Evolutionary conservation across 2,113 vertebrate genomes (phyloP).

Genomic region (Pagrus major): DNA sequence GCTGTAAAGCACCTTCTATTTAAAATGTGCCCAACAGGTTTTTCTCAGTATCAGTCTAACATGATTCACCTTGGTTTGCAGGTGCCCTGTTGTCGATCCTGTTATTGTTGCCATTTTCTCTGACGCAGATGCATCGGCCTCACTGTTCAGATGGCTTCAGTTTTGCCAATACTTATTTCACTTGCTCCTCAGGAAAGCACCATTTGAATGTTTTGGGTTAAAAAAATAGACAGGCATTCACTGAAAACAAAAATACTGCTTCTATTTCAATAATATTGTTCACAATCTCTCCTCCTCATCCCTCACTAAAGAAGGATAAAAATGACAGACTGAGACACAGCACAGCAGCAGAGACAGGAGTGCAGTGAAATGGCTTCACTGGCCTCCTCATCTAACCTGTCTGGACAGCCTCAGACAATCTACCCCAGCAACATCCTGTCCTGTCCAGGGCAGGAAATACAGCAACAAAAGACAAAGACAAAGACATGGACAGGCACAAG

Average conservation of each 20-base stretch:
- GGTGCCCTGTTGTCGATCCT: slow-evolving; percentile 39
- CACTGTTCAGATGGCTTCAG: slow-evolving; percentile 28
- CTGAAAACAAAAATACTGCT: slow-evolving; percentile 30
- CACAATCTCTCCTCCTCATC: slow-evolving; percentile 25
- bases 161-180: slow-evolving; percentile 16
- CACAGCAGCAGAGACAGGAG: slow-evolving; percentile 62
- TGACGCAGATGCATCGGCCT: slow-evolving; percentile 50
- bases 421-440: slow-evolving; percentile 61
- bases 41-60: slow-evolving; percentile 34
- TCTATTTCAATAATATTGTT: slow-evolving; percentile 34
- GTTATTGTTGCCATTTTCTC: slow-evolving; percentile 54
- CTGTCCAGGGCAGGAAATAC: slow-evolving; percentile 54
- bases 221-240: slow-evolving; percentile 17
- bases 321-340: slow-evolving; percentile 59
- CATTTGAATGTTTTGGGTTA: background rate
- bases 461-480: slow-evolving; percentile 56
- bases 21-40: slow-evolving; percentile 53
- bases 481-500: slow-evolving; percentile 33
- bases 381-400: slow-evolving; percentile 75
- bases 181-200: slow-evolving; percentile 23
- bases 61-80: slow-evolving; percentile 51
- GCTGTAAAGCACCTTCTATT: background rate
- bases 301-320: slow-evolving; percentile 49
- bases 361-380: slow-evolving; percentile 68
- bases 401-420: slow-evolving; percentile 65